Evolutionary conservation across 2,797 vertebrate species (phyloP).

Genomic region (Rhinatrema bivittatum): DNA sequence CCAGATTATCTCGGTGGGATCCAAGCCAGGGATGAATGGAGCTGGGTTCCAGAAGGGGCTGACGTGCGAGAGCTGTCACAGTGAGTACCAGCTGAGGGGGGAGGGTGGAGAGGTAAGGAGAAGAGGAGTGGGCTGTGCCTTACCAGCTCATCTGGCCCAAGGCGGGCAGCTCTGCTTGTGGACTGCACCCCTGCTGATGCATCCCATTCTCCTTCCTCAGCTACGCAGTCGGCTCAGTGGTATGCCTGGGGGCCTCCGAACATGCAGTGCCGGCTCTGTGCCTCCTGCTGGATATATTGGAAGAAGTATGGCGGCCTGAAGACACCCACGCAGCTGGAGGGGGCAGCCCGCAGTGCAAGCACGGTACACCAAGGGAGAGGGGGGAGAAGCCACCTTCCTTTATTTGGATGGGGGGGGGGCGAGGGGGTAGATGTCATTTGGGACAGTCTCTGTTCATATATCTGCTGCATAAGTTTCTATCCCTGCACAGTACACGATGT

Average conservation of each 20-base stretch:
- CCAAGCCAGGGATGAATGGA: slow-evolving; percentile 87
- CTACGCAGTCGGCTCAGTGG: slow-evolving; percentile 89
- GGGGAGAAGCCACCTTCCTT: too few species aligned
- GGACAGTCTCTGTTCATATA: too few species aligned
- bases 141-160: too few species aligned
- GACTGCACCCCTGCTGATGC: neutral
- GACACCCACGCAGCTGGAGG: slow-evolving; percentile 89
- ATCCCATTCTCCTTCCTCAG: slow-evolving; percentile 30
- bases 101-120: neutral
- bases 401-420: too few species aligned
- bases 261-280: slow-evolving; percentile 91
- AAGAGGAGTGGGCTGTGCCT: neutral
- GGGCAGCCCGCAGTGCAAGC: slow-evolving; percentile 71
- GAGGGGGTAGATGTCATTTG: too few species aligned
- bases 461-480: too few species aligned
- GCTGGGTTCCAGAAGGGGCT: slow-evolving; percentile 87
- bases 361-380: slow-evolving; percentile 51
- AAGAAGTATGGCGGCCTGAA: slow-evolving; percentile 92
- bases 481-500: too few species aligned
- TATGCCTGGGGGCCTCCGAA: slow-evolving; percentile 93
- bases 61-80: slow-evolving; percentile 90
- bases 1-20: slow-evolving; percentile 86
- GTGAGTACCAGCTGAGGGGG: slow-evolving; percentile 62
- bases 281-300: slow-evolving; percentile 96
- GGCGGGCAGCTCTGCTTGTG: neutral